phyloP scores from a whole-genome alignment of 2,888 invertebrate genomes.

The Drosophila greeni region DNA sequence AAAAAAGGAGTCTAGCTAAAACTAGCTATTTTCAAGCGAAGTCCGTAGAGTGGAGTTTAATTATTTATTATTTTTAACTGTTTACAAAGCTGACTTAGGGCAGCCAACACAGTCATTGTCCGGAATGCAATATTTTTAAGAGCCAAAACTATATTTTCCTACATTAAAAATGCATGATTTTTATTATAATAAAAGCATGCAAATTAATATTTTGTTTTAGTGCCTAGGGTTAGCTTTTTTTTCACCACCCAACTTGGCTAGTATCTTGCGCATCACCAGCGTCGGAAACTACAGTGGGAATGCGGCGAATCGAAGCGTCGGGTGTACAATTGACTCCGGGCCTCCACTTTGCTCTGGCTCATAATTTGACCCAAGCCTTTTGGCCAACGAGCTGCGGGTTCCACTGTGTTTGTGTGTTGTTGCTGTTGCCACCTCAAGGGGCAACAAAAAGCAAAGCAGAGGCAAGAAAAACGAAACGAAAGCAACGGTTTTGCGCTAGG shows the following conservation, averaged over 20 bases:
- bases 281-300: constrained; percentile 54
- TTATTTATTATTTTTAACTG: no score
- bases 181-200: not conserved
- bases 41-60: not conserved
- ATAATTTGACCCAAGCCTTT: constrained; percentile 64
- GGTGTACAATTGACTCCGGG: constrained; percentile 62
- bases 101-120: no score
- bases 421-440: constrained; percentile 40
- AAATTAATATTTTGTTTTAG: not conserved
- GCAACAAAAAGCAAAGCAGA: constrained; percentile 21
- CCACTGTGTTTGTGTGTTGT: constrained; percentile 47
- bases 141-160: not conserved
- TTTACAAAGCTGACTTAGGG: no score
- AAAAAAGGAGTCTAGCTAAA: not conserved
- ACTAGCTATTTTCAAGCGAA: not conserved
- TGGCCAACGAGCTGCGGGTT: constrained; percentile 58
- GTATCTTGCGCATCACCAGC: constrained; percentile 11
- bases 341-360: constrained; percentile 29
- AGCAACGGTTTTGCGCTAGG: constrained; percentile 36
- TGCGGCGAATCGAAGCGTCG: constrained; percentile 52
- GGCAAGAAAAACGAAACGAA: constrained; percentile 22
- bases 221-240: not conserved
- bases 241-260: not conserved
- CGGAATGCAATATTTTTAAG: not conserved
- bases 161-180: not conserved